Evolutionary conservation across 1,140 invertebrate species (phyloP).

Genomic region (Drosophila truncata): DNA sequence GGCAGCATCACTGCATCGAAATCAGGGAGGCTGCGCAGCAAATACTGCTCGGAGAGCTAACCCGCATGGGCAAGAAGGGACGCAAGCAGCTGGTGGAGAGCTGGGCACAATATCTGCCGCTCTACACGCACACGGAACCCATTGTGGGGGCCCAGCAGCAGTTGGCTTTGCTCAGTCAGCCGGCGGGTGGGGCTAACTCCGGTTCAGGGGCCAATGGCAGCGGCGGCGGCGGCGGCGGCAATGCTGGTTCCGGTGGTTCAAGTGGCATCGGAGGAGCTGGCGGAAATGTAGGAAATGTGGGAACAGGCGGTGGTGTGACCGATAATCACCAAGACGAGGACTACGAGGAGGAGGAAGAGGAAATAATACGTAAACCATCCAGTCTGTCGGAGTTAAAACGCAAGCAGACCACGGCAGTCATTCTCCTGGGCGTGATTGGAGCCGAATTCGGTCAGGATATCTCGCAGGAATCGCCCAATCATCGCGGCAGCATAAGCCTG

Average conservation of each 20-base stretch:
- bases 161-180: slow-evolving; percentile 80
- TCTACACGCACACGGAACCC: slow-evolving; percentile 91
- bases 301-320: slow-evolving; percentile 12
- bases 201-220: slow-evolving; percentile 29
- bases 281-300: no score
- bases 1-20: slow-evolving; percentile 99
- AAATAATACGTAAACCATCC: slow-evolving; percentile 92
- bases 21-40: slow-evolving; percentile 98
- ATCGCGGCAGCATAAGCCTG: slow-evolving; percentile 85
- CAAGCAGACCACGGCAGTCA: slow-evolving; percentile 98
- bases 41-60: slow-evolving; percentile 96
- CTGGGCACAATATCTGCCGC: slow-evolving; percentile 97
- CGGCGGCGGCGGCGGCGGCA: not conserved
- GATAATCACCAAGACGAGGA: slow-evolving; percentile 87
- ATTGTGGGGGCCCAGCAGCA: slow-evolving; percentile 87
- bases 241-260: not conserved
- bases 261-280: not conserved
- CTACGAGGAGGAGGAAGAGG: slow-evolving; percentile 94
- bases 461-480: slow-evolving; percentile 87
- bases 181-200: slow-evolving; percentile 53
- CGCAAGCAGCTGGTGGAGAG: slow-evolving; percentile 96
- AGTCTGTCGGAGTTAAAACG: slow-evolving; percentile 94
- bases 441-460: slow-evolving; percentile 98
- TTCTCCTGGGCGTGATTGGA: slow-evolving; percentile 98
- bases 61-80: slow-evolving; percentile 95